Evolutionary conservation across 2,797 vertebrate species (phyloP).

Genomic region (Sebastes itinus): DNA sequence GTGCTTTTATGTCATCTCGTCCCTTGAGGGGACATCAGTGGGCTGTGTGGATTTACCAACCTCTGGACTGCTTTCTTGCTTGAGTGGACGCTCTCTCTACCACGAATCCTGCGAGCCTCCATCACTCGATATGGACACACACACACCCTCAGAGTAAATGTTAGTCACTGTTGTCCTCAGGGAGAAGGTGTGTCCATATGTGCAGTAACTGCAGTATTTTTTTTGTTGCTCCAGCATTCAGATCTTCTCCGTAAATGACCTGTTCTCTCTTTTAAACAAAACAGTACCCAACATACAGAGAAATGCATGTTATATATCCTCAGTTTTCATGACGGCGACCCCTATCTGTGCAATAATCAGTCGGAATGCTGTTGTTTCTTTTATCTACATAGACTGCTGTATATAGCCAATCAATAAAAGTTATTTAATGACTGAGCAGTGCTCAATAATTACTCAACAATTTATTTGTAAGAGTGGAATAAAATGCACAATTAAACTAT

Average conservation of each 20-base stretch:
- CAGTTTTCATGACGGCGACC: neutral
- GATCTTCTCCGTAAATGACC: neutral
- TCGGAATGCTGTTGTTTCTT: too few relatives aligned
- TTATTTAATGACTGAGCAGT: too few relatives aligned
- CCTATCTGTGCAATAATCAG: neutral
- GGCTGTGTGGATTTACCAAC: constrained; percentile 59
- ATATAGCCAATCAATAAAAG: too few relatives aligned
- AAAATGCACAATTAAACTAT: too few relatives aligned
- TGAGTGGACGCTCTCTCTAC: constrained; percentile 45
- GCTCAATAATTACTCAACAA: too few relatives aligned
- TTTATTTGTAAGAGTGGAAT: too few relatives aligned
- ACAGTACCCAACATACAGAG: neutral
- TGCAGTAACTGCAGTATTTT: neutral
- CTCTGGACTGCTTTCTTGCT: constrained; percentile 65
- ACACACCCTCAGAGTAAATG: neutral
- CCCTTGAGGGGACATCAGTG: constrained; percentile 62
- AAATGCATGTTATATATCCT: neutral
- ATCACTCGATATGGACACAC: constrained; percentile 10
- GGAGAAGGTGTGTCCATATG: constrained; percentile 11
- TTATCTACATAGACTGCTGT: too few relatives aligned
- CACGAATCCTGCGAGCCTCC: constrained; percentile 8
- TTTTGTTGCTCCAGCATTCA: neutral
- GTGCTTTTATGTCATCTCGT: constrained; percentile 26
- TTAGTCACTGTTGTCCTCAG: neutral
- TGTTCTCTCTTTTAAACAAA: neutral